Conservation (phyloP, 2,797 vertebrate species). For the Malacoctenus gilli region DNA sequence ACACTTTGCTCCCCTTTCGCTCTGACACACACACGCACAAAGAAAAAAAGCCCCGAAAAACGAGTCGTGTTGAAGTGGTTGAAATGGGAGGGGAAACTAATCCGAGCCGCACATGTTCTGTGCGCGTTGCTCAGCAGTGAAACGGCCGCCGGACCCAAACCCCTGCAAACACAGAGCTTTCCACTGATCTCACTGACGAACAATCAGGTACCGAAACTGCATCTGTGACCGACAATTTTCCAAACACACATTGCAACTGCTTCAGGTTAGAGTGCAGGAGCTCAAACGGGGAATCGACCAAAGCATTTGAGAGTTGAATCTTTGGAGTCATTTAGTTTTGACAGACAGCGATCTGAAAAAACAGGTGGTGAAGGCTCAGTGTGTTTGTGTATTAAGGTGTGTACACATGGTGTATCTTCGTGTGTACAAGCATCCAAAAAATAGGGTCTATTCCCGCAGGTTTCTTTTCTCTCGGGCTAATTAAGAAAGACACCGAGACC, state of each 20-base stretch:
- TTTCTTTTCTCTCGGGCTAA: background rate
- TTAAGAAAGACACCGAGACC: background rate
- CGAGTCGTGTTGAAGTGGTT: constrained; percentile 23
- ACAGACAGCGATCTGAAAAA: constrained; percentile 32
- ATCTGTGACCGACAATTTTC: constrained; percentile 34
- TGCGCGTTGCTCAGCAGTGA: constrained; percentile 32
- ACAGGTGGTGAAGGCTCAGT: constrained; percentile 58
- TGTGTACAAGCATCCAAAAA: too few species aligned
- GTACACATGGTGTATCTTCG: too few species aligned
- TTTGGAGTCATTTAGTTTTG: constrained; percentile 1
- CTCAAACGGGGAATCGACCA: too few species aligned
- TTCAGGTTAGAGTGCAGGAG: constrained; percentile 27
- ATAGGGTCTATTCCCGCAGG: too few species aligned
- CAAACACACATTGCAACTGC: constrained; percentile 5
- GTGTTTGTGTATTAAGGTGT: background rate
- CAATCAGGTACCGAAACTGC: constrained; percentile 35
- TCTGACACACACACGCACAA: constrained; percentile 28
- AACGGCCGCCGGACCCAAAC: constrained; percentile 43
- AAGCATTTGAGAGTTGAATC: constrained; percentile 20
- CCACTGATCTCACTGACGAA: constrained; percentile 18
- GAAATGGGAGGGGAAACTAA: constrained; percentile 53
- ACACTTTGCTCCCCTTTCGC: constrained; percentile 46
- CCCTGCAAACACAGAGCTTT: constrained; percentile 30
- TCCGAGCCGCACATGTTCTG: constrained; percentile 34
- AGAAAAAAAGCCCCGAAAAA: constrained; percentile 38